These are phyloP conservation scores for Sturnira hondurensis DNA, from an alignment of 2,113 vertebrate species.

Conservation along the genomic window DNA sequence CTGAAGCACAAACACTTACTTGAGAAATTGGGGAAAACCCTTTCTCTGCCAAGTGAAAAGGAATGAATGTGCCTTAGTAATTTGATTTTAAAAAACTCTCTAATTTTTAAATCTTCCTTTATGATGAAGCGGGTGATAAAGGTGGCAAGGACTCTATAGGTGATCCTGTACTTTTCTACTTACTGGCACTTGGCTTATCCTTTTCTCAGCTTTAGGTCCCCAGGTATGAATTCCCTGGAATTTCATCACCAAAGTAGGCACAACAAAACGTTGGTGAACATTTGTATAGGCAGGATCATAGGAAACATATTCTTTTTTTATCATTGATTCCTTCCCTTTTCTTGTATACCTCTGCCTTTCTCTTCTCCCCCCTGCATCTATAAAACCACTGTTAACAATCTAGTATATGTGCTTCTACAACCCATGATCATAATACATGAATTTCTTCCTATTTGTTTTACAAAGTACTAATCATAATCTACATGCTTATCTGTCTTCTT, in stretches of 20 bases:
- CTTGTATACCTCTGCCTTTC: not conserved
- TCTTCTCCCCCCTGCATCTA: not conserved
- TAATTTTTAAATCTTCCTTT: not conserved
- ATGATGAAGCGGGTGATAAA: not conserved
- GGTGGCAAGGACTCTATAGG: not conserved
- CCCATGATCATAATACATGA: not conserved
- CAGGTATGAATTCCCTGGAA: not conserved
- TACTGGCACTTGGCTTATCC: not conserved
- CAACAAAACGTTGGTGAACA: not conserved
- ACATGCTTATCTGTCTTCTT: not conserved
- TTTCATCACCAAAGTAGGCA: not conserved
- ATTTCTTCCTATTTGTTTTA: not conserved
- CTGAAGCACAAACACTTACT: not conserved
- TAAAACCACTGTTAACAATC: not conserved
- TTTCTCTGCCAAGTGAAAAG: not conserved
- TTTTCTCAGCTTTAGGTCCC: not conserved
- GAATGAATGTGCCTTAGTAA: not conserved
- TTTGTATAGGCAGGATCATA: not conserved
- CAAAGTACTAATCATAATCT: not conserved
- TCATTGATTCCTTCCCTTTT: not conserved
- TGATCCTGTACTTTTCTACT: not conserved
- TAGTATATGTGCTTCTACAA: not conserved
- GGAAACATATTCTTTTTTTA: not conserved
- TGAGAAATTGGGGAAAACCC: not conserved
- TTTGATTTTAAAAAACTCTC: not conserved